Evolutionary conservation across 2,888 invertebrate species (phyloP).

Genomic region (Melitaea athalia): DNA sequence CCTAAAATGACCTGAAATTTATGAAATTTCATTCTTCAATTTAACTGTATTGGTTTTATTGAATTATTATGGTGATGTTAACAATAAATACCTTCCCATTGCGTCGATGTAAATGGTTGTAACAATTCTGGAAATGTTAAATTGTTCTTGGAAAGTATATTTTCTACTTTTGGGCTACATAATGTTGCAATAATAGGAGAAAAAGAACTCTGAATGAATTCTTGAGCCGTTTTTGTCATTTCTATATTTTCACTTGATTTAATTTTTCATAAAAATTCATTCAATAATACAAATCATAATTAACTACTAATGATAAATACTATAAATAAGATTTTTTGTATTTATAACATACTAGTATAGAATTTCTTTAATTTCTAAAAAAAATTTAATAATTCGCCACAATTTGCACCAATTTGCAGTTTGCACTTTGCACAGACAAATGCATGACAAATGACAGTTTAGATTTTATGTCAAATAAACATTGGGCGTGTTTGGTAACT

Average conservation of each 20-base stretch:
- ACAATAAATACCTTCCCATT: constrained; percentile 63
- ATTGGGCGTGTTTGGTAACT: too few relatives aligned
- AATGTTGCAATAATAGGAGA: constrained; percentile 94
- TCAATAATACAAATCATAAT: not conserved
- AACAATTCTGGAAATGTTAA: constrained; percentile 93
- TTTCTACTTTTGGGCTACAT: constrained; percentile 91
- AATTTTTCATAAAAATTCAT: not conserved
- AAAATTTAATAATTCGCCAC: too few relatives aligned
- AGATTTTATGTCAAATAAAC: too few relatives aligned
- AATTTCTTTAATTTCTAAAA: too few relatives aligned
- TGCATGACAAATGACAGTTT: too few relatives aligned
- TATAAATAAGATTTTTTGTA: not conserved
- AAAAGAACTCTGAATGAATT: constrained; percentile 94
- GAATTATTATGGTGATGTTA: not conserved
- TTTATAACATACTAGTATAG: too few relatives aligned
- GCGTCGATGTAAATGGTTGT: constrained; percentile 93
- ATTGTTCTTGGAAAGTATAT: constrained; percentile 94
- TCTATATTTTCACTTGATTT: constrained; percentile 2
- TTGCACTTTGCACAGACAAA: too few relatives aligned
- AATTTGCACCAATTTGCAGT: too few relatives aligned
- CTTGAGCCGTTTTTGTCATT: constrained; percentile 84
- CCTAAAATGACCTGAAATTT: constrained; percentile 87
- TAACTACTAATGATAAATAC: not conserved
- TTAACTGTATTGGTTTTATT: not conserved
- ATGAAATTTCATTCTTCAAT: constrained; percentile 31